A percentile compares a stretch with the other conserved stretches of the same genome.
Evolutionary conservation across 2,888 invertebrate species (phyloP).

Genomic region (Hirtodrosophila duncani): DNA sequence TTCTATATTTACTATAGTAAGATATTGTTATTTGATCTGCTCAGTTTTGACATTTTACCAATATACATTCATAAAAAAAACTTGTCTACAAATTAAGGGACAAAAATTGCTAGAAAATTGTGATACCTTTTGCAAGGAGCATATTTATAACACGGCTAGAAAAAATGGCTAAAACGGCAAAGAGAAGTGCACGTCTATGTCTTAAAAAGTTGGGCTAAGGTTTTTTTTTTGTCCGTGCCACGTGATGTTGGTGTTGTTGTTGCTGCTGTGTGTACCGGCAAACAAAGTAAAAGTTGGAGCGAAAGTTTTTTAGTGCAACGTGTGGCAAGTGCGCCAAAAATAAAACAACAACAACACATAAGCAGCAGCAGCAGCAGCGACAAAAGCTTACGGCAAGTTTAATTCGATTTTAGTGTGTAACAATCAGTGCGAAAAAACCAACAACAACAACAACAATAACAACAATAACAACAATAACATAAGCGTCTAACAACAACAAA

Average conservation of each 20-base stretch:
- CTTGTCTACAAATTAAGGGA: too few species aligned
- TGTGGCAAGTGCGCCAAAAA: slow-evolving; percentile 57
- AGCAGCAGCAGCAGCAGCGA: slow-evolving; percentile 14
- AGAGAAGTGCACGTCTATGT: slow-evolving; percentile 43
- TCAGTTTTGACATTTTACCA: too few species aligned
- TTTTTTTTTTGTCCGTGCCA: slow-evolving; percentile 17
- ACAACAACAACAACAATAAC: slow-evolving; percentile 33
- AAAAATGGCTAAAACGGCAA: too few species aligned
- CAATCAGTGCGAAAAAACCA: slow-evolving; percentile 64
- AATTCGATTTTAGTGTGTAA: slow-evolving; percentile 70
- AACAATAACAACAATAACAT: slow-evolving; percentile 31
- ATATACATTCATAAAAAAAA: too few species aligned
- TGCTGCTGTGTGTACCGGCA: slow-evolving; percentile 29
- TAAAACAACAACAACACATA: slow-evolving; percentile 6
- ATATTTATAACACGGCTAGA: too few species aligned
- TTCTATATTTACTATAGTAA: too few species aligned
- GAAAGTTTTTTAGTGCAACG: slow-evolving; percentile 64
- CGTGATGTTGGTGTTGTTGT: slow-evolving; percentile 21
- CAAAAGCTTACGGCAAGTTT: slow-evolving; percentile 51
- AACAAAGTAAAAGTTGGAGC: slow-evolving; percentile 69
- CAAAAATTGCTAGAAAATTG: too few species aligned
- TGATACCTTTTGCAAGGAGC: too few species aligned
- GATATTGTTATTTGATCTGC: too few species aligned
- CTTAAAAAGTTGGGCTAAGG: slow-evolving; percentile 28
- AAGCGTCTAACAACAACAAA: slow-evolving; percentile 16